Base-by-base conservation (phyloP, 1,140 invertebrate genomes). In the Cydia strobilella region DNA sequence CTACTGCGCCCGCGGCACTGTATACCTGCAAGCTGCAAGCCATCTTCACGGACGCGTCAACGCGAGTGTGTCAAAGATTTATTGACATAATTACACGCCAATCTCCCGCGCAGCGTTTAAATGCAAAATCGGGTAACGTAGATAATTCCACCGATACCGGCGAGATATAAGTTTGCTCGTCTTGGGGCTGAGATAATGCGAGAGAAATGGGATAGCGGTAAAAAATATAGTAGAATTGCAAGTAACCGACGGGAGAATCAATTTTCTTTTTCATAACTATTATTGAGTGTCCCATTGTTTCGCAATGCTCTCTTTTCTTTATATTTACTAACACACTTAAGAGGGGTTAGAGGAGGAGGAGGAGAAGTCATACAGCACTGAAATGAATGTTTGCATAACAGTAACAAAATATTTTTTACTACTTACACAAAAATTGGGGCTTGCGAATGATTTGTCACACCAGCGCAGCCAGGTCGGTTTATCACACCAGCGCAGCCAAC, bases 111-210 rank as follows among this genome's bases (percentile, higher is more conserved):
- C 66, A 66, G 25, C 23, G 73, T 66, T 72, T 77, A 77, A 75
- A 79, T 75, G 74, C 76, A 77, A 79, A 79, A 79, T 27, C 72
- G 72, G 27, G 39, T 74, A 65, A 76, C 63, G 54, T 35, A 27
- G 72, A 76, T 76, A 63, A 66, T 69, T n/a, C 45, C 39, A 10
- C 20, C 35, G 69, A 20, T 54, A 42, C 48, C 65, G 75, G 31
- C 12, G 2, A 20, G 48, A 18, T 48, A 15, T 13, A 7, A 23
- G 54, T 59, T 59, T 59, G n/a, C 54, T 59, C 54, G 54, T 59
- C 54, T 59, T 59, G 54, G 54, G 54, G 20, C 54, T 23, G 18
- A 23, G 20, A 39, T 39, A 39, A 39, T 10, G 54, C 7, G 20
- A 12, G 3, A 59, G 18, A 59, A 59, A 59, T 59, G 18, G 51